Base-by-base conservation (phyloP, 1,140 invertebrate genomes). In the Nasonia vitripennis region DNA sequence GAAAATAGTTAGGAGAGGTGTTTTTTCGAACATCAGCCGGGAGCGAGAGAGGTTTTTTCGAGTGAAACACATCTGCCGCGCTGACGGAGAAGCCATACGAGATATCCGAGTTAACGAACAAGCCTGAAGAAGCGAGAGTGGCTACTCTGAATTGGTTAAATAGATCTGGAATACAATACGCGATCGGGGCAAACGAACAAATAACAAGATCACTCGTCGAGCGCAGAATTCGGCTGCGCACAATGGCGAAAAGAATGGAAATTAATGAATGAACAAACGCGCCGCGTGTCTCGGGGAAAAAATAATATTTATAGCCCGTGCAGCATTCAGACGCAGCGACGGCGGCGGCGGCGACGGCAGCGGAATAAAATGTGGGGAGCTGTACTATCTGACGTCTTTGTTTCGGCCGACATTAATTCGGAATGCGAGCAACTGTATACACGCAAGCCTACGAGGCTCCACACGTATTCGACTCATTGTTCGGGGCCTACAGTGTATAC, bases 261-360 rank as follows among this genome's bases (percentile, higher is more conserved):
- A 45, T 75, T 75, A 75, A 75, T 45, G 74, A 41, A 75, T 62
- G 55, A 62, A 62, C 17, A 62, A 62, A 75, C 27, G 73, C 12
- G 9, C 31, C 20, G 74, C 37, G 55, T 14, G 41, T 20, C 37
- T 75, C 74, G 20, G 74, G 20, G 11, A 75, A 62, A 62, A 75
- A 75, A 75, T 78, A 37, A 78, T 78, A 78, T 78, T 78, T 78
- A 78, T 78, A n/a, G 77, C 77, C n/a, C 34, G 34, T 45, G 20
- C 34, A 14, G 2, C 20, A 37, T 62, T 62, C 55, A 62, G 55
- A 20, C 20, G 55, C 55, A n/a, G 20, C 55, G 10, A 9, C 41
- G 10, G 41, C 41, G 9, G 41, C 41, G 9, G 7, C 41, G 9
- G 41, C 41, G 41, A 14, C 48, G 20, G 17, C 55, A 7, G 55